A percentile compares a stretch with the other conserved stretches of the same genome.
Conservation (phyloP, 2,888 invertebrate genomes). For the Colostygia pectinataria region DNA sequence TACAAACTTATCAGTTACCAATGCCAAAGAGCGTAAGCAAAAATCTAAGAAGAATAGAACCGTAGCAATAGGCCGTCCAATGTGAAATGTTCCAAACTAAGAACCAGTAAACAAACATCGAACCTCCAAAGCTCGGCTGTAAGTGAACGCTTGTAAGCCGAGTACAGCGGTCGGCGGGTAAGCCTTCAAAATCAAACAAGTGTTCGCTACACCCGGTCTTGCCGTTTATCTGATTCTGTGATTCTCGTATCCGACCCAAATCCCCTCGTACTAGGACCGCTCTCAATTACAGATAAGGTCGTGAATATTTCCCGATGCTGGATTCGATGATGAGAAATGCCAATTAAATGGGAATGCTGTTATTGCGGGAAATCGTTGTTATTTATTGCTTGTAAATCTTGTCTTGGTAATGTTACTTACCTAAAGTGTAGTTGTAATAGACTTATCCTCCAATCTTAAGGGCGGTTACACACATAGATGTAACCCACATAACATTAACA, state of each 20-base stretch:
- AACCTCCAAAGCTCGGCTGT: conserved; percentile 33
- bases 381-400: conserved; percentile 14
- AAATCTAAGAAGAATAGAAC: too few species aligned
- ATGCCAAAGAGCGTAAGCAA: too few species aligned
- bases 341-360: conserved; percentile 29
- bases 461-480: too few species aligned
- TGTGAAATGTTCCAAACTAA: conserved; percentile 4
- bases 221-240: conserved; percentile 52
- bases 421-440: too few species aligned
- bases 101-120: conserved; percentile 15
- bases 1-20: too few species aligned
- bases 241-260: conserved; percentile 42
- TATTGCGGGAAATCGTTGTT: conserved; percentile 6
- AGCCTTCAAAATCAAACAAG: conserved; percentile 64
- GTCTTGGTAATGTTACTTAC: neutral
- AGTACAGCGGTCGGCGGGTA: conserved; percentile 38
- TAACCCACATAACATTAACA: too few species aligned
- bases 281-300: conserved; percentile 52
- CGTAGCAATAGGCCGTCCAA: too few species aligned
- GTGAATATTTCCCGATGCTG: conserved; percentile 44
- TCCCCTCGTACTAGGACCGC: conserved; percentile 42
- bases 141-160: conserved; percentile 53
- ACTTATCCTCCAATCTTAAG: too few species aligned
- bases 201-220: conserved; percentile 49
- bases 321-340: conserved; percentile 41